Percentiles rank a stretch among this genome's conserved stretches.
phyloP scores from a whole-genome alignment of 2,888 invertebrate species.

The Mystacides longicornis region DNA sequence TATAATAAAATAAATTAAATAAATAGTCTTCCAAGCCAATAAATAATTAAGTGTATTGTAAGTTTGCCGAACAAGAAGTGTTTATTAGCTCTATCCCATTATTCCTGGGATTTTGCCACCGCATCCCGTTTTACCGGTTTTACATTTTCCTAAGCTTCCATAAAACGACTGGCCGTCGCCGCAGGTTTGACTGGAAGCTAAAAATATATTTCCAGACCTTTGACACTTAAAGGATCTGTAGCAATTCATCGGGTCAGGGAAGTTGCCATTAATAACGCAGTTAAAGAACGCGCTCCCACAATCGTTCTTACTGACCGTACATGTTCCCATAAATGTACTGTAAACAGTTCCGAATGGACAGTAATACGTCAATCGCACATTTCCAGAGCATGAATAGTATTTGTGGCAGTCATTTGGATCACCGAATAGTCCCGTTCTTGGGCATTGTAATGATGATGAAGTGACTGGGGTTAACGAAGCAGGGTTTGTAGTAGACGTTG shows the following conservation, averaged over 20 bases:
- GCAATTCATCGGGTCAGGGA: constrained; percentile 12
- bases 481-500: neutral
- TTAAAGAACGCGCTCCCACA: neutral
- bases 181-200: neutral
- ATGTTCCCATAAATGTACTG: neutral
- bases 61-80: neutral
- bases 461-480: neutral
- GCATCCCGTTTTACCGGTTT: neutral
- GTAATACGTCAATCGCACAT: neutral
- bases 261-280: constrained; percentile 11
- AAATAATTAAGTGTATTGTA: too few relatives aligned
- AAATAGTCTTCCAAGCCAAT: too few relatives aligned
- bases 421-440: neutral
- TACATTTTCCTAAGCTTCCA: constrained; percentile 1
- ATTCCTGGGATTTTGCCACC: neutral
- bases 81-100: neutral
- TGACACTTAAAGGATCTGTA: constrained; percentile 4
- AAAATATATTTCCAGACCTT: constrained; percentile 3
- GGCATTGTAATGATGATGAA: neutral
- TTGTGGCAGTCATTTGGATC: constrained; percentile 9
- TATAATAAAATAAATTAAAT: too few relatives aligned
- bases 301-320: neutral
- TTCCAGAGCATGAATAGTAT: constrained; percentile 9
- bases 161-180: neutral
- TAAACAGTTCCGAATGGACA: constrained; percentile 8